Percentiles rank a stretch among this genome's conserved stretches.
Conservation (phyloP, 2,797 vertebrate genomes). For the Alosa sapidissima region DNA sequence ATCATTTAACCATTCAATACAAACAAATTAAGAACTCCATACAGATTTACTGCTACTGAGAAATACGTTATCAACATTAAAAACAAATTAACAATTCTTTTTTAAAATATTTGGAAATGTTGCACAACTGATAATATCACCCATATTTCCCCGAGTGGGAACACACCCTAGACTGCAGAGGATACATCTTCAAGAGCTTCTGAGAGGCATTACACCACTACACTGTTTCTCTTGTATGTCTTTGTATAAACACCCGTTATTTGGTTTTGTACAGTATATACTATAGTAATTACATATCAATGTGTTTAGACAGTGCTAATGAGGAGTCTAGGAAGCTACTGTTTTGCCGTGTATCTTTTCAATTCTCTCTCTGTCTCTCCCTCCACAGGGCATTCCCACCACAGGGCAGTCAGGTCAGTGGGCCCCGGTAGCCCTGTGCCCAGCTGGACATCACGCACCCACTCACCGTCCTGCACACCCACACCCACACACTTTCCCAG, state of each 20-base stretch:
- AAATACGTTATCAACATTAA: background rate
- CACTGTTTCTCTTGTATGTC: background rate
- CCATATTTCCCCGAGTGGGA: background rate
- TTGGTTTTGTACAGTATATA: too few relatives aligned
- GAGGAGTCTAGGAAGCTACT: too few relatives aligned
- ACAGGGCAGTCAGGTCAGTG: conserved; percentile 2
- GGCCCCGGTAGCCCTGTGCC: background rate
- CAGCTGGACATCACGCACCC: conserved; percentile 14
- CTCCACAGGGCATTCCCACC: background rate
- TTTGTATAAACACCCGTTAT: too few relatives aligned
- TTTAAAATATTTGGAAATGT: background rate
- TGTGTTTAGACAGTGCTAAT: too few relatives aligned
- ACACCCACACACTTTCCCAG: conserved; percentile 63
- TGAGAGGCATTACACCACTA: too few relatives aligned
- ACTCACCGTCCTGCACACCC: background rate
- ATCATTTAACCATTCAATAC: background rate
- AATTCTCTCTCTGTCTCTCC: background rate
- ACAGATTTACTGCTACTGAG: background rate
- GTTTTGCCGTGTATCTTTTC: background rate
- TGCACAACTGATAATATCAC: too few relatives aligned
- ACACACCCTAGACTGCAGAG: background rate
- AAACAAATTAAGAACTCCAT: background rate
- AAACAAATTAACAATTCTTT: background rate
- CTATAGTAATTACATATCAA: too few relatives aligned
- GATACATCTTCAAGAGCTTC: too few relatives aligned